Base-by-base conservation (phyloP, 2,888 invertebrate species). In the Pyrrhia umbra region DNA sequence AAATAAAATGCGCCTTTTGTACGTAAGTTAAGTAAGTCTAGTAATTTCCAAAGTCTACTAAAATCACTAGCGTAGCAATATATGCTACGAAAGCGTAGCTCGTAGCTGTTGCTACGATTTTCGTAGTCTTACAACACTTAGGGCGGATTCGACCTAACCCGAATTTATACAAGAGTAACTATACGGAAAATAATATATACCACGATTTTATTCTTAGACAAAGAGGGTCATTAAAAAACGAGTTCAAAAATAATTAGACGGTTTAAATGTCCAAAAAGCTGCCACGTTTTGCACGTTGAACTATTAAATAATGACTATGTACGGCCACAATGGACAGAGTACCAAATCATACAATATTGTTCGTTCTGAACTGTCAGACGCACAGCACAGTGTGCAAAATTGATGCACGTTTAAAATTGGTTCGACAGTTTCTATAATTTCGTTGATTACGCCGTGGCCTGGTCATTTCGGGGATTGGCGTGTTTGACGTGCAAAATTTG, bases 311-410 rank as follows among this genome's bases (percentile, higher is more conserved):
- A 49, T n/a, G 4, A 8, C 18, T 30, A 47, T 16, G 30, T 20
- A 5, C 9, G 2, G 2, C 21, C 37, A 68, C 56, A 69, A 69
- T 69, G 37, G 52, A 57, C 34, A n/a, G 39, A 54, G 64, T 37
- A 40, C 57, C 39, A 56, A 49, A 42, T 49, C 30, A 18, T 39
- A 54, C 39, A n/a, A n/a, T n/a, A 58, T 54, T 70, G 49, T 70
- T 50, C 25, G 49, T 16, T 34, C 47, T 2, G 64, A 69, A 54
- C 64, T 69, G 69, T 69, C 69, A 70, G 10, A 52, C 15, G 64
- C 68, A 69, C 2, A 40, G 45, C 37, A 47, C 68, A 13, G 43
- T 45, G 45, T 23, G 10, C 43, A 40, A 54, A 52, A 63, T 45
- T 54, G 40, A 57, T 40, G 47, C 21, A 49, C 43, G 49, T 25